Evolutionary conservation across 2,888 invertebrate species (phyloP), one percentile per base, ranked within the genome.

Genomic region (Dermolepida albohirtum): DNA sequence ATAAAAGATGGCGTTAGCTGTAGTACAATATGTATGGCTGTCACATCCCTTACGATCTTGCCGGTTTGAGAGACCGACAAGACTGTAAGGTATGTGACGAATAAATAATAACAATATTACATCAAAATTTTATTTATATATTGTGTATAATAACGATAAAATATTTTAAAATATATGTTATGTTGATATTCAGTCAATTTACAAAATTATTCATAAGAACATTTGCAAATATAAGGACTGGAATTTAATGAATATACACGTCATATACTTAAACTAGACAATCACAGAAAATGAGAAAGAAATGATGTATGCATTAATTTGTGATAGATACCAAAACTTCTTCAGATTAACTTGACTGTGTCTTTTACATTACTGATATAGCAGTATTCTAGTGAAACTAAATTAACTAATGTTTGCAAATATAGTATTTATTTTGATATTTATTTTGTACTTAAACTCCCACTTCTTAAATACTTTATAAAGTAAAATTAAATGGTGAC

Each of bases 161-260:
- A 68, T 68, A 68, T 55, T 68, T 63, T 68, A 68, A 68, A 68
- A 68, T 68, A 68, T 63, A 68, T 40, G 52, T 52, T 63, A 67
- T 59, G 41, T 51, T 54, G 47, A 67, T 68, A 68, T 68, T 68
- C 68, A 68, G 68, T 68, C 68, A 64, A 68, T 64, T 57, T 64
- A 49, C 17, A 49, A 68, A 67, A 51, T 59, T 43, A 49, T 52
- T 67, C 51, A 51, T 57, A 49, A 67, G 43, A 51, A 40, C 17
- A 41, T 43, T 59, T 50, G 66, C 43, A 59, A 67, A 59, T 51
- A 59, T 47, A 62, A 47, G 47, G 59, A 62, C 10, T 62, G 47
- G 59, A 62, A 62, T 62, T 34, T 34, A 34, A 34, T 34, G 44
- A 59, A 62, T 62, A 34, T 62, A 62, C 59, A 62, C 27, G 34